Conservation (phyloP, 2,888 invertebrate genomes). For the Notodonta ziczac region DNA sequence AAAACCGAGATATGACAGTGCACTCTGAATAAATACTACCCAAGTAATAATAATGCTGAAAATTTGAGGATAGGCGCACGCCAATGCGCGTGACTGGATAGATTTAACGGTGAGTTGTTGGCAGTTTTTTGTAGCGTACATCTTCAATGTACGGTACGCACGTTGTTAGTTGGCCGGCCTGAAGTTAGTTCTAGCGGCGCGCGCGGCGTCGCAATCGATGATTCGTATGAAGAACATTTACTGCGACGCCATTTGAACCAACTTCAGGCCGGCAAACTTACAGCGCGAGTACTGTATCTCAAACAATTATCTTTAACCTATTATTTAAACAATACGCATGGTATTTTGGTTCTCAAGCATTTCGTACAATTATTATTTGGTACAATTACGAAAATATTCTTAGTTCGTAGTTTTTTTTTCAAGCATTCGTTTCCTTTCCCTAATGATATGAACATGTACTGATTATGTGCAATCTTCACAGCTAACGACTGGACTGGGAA, state of each 20-base stretch:
- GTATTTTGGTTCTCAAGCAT: neutral
- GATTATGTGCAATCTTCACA: slow-evolving; percentile 70
- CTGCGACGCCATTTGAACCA: too few species aligned
- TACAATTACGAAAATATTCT: too few species aligned
- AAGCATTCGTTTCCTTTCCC: neutral
- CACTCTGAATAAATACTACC: slow-evolving; percentile 18
- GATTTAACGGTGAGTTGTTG: slow-evolving; percentile 34
- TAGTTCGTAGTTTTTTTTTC: too few species aligned
- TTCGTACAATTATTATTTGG: too few species aligned
- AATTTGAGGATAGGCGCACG: slow-evolving; percentile 17
- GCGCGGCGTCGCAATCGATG: too few species aligned
- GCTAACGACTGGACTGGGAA: slow-evolving; percentile 63
- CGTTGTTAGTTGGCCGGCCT: too few species aligned
- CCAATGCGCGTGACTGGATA: slow-evolving; percentile 34
- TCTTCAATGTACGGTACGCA: neutral
- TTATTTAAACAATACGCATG: neutral
- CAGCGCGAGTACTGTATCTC: too few species aligned
- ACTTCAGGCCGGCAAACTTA: too few species aligned
- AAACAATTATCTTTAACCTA: neutral
- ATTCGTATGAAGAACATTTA: too few species aligned
- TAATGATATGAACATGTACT: slow-evolving; percentile 34
- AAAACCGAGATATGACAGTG: slow-evolving; percentile 12
- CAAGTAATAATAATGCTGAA: slow-evolving; percentile 29
- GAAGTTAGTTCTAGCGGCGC: too few species aligned
- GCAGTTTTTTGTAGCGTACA: neutral